phyloP scores from a whole-genome alignment of 2,888 invertebrate species.

The Thysanoteuthis rhombus region DNA sequence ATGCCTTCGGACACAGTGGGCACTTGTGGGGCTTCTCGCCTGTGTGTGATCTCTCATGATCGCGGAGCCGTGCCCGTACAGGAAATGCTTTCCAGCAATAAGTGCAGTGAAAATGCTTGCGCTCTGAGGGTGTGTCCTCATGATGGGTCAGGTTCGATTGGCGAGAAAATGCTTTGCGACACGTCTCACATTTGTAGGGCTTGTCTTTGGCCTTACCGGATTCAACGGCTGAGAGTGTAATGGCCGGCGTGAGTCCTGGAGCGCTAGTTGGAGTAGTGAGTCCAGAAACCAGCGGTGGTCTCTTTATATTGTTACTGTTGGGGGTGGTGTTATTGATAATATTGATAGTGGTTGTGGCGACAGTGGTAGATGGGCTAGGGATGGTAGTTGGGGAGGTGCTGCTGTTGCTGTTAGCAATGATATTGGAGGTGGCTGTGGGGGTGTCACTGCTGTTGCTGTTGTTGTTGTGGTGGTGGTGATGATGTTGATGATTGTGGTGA shows the following conservation, averaged over 20 bases:
- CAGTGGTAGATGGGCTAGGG: background rate
- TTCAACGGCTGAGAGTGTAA: background rate
- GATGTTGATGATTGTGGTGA: background rate
- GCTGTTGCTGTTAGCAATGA: background rate
- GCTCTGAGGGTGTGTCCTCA: constrained; percentile 17
- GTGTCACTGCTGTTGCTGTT: background rate
- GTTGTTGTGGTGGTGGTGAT: no score
- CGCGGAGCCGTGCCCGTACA: constrained; percentile 12
- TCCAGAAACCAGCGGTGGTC: background rate
- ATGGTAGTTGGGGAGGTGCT: background rate
- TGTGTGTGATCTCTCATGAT: constrained; percentile 18
- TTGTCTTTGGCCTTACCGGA: background rate
- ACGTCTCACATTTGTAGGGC: background rate
- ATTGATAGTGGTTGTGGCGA: background rate
- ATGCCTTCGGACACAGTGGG: background rate
- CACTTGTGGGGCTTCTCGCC: constrained; percentile 16
- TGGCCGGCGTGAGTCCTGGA: background rate
- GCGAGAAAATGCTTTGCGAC: constrained; percentile 23
- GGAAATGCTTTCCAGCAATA: constrained; percentile 27
- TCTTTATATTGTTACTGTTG: background rate
- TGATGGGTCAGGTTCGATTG: constrained; percentile 21
- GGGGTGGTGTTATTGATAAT: background rate
- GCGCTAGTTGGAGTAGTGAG: background rate
- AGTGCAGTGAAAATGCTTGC: constrained; percentile 24
- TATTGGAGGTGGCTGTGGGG: background rate